Percentiles rank a stretch among this genome's conserved stretches.
These are phyloP conservation scores for Leucoraja erinaceus DNA, from an alignment of 2,113 vertebrate genomes.

Conservation along the genomic window DNA sequence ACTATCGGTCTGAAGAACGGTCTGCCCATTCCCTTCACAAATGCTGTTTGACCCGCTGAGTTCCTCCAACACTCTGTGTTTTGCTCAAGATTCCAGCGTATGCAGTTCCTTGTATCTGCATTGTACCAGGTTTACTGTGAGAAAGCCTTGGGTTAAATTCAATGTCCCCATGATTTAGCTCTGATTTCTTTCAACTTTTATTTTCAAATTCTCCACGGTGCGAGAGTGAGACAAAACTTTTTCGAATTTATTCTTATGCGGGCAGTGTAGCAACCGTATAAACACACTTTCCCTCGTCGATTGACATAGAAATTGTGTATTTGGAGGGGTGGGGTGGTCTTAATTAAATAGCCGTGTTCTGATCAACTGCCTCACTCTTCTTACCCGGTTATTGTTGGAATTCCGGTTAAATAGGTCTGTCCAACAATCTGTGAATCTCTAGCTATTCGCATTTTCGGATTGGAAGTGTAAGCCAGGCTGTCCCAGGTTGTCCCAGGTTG, in stretches of 20 bases:
- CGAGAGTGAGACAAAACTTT: background rate
- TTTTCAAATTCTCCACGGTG: background rate
- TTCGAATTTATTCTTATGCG: background rate
- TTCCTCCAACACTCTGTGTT: no score
- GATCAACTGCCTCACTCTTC: background rate
- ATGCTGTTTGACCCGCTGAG: no score
- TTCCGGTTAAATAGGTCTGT: background rate
- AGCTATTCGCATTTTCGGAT: background rate
- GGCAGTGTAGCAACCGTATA: background rate
- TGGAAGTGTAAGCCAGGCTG: background rate
- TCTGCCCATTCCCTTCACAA: no score
- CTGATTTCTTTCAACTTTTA: background rate
- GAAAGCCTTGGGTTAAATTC: background rate
- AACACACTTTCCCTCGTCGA: background rate
- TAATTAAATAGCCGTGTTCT: background rate
- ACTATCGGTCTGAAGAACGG: no score
- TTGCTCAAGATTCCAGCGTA: no score
- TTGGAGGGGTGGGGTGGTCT: background rate
- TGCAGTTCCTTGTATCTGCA: no score
- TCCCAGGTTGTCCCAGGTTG: no score
- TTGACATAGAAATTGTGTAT: background rate
- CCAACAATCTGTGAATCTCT: background rate
- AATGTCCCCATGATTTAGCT: background rate
- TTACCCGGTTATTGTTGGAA: no score
- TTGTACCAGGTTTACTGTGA: background rate